Percentiles rank a stretch among this genome's conserved stretches.
Conservation (phyloP, 1,140 invertebrate species). For the Tachypleus tridentatus region DNA sequence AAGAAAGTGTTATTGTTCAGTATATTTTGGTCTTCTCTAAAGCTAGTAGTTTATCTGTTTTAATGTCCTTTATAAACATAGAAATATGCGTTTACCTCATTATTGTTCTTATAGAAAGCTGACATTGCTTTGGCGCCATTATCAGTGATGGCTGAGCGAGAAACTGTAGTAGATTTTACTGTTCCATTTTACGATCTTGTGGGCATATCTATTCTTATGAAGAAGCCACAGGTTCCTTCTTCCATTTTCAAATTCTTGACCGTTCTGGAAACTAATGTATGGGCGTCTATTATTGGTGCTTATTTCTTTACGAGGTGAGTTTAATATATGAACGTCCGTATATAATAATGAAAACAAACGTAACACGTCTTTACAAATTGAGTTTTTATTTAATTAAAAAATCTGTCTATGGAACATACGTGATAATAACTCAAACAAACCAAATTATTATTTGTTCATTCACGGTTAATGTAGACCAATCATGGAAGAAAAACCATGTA, state of each 20-base stretch:
- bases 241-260: constrained; percentile 94
- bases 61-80: too few species aligned
- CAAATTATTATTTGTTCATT: constrained; percentile 27
- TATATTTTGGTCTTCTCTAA: too few species aligned
- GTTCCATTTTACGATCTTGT: constrained; percentile 90
- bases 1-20: too few species aligned
- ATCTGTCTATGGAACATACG: too few species aligned
- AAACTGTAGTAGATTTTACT: constrained; percentile 87
- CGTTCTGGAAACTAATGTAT: constrained; percentile 87
- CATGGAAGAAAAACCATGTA: too few species aligned
- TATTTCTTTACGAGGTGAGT: constrained; percentile 80
- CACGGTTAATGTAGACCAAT: too few species aligned
- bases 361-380: too few species aligned
- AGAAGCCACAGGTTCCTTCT: constrained; percentile 57
- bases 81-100: too few species aligned
- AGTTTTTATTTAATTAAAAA: too few species aligned
- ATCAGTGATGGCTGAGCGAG: constrained; percentile 87
- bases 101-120: constrained; percentile 42
- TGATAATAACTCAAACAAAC: constrained; percentile 35
- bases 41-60: too few species aligned
- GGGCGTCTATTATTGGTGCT: constrained; percentile 86
- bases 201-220: constrained; percentile 82
- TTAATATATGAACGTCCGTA: background rate
- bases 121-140: constrained; percentile 77
- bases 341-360: too few species aligned